Evolutionary conservation across 2,797 vertebrate species (phyloP).

Genomic region (Danio aesculapii): DNA sequence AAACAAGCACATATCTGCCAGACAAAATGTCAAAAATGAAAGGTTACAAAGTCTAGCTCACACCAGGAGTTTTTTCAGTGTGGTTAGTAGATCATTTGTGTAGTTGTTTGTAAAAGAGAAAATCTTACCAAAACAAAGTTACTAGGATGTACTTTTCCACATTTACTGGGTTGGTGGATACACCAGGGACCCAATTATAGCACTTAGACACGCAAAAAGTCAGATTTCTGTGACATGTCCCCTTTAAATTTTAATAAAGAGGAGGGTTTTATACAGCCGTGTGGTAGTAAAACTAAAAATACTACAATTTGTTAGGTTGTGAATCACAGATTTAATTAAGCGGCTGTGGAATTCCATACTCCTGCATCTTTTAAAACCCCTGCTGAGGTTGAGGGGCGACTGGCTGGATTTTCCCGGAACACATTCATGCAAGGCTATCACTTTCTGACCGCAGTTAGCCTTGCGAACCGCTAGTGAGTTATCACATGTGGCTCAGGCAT

Average conservation of each 20-base stretch:
- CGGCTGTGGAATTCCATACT: constrained; percentile 40
- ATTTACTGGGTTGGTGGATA: too few relatives aligned
- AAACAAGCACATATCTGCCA: too few relatives aligned
- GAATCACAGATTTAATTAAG: constrained; percentile 51
- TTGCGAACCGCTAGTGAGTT: constrained; percentile 68
- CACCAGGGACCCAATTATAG: too few relatives aligned
- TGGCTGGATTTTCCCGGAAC: constrained; percentile 64
- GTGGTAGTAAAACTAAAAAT: constrained; percentile 2
- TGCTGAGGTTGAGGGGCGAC: constrained; percentile 46
- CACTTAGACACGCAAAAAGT: too few relatives aligned
- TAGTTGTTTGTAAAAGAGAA: too few relatives aligned
- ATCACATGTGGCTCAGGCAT: constrained; percentile 62
- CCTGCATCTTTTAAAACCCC: constrained; percentile 47
- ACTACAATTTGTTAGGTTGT: background rate
- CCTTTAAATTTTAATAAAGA: constrained; percentile 28
- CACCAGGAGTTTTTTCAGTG: too few relatives aligned
- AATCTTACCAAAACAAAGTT: too few relatives aligned
- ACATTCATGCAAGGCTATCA: constrained; percentile 65
- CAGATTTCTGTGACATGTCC: too few relatives aligned
- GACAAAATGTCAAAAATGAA: too few relatives aligned
- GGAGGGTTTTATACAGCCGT: background rate
- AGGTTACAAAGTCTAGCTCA: too few relatives aligned
- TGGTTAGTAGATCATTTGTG: too few relatives aligned
- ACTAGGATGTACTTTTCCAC: too few relatives aligned
- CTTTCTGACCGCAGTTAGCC: constrained; percentile 58